A percentile compares a stretch with the other conserved stretches of the same genome.
Conservation (phyloP, 2,888 invertebrate genomes). For the Drosophila fungiperda region DNA sequence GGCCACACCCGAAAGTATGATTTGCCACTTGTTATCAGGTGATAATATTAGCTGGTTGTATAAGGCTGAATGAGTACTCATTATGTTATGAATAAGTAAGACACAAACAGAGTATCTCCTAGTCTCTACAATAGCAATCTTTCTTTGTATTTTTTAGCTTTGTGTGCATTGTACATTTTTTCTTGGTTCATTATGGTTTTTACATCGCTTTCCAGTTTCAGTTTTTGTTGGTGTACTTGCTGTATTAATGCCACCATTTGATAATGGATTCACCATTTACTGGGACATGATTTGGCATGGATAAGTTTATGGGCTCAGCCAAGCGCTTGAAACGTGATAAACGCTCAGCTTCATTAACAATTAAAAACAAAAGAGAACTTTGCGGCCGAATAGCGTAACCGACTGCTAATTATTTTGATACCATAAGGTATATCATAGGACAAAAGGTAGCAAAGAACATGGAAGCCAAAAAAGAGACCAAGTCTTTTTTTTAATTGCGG, state of each 20-base stretch:
- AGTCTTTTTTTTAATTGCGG: background rate
- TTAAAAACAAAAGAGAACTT: constrained; percentile 37
- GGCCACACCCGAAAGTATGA: too few species aligned
- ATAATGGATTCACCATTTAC: constrained; percentile 70
- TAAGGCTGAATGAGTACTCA: background rate
- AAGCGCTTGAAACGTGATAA: constrained; percentile 72
- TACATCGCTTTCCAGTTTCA: constrained; percentile 21
- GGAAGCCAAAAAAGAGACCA: too few species aligned
- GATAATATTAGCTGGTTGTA: background rate
- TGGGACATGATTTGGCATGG: constrained; percentile 22
- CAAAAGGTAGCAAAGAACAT: background rate
- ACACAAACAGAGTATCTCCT: too few species aligned
- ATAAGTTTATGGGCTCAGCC: constrained; percentile 57
- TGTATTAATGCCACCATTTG: constrained; percentile 69
- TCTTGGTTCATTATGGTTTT: constrained; percentile 13
- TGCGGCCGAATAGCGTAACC: background rate
- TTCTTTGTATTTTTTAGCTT: constrained; percentile 7
- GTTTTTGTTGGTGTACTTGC: constrained; percentile 22
- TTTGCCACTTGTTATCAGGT: background rate
- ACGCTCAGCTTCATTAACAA: constrained; percentile 71
- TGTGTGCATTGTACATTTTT: constrained; percentile 37
- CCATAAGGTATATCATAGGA: background rate
- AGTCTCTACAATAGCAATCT: background rate
- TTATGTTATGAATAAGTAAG: background rate
- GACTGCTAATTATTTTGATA: background rate